A percentile compares a stretch with the other conserved stretches of the same genome.
phyloP scores from a whole-genome alignment of 1,140 invertebrate species.

The Amphibalanus amphitrite region DNA sequence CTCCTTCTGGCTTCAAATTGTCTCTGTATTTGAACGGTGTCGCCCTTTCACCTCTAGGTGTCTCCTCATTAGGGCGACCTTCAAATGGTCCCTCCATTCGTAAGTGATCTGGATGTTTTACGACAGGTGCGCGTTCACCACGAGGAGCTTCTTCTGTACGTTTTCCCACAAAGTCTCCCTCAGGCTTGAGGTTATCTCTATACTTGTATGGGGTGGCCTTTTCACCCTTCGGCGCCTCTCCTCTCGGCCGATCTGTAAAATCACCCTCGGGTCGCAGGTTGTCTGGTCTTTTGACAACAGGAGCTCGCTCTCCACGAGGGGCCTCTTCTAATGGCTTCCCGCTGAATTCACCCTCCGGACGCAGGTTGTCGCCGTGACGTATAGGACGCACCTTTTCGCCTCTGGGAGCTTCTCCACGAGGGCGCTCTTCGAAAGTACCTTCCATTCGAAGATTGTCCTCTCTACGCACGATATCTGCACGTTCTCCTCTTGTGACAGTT shows the following conservation, averaged over 20 bases:
- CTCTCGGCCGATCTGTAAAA: constrained; percentile 3
- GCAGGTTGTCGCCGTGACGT: constrained; percentile 4
- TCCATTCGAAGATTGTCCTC: constrained; percentile 38
- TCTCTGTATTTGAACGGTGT: constrained; percentile 25
- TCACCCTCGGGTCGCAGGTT: constrained; percentile 17
- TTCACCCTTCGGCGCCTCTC: background rate
- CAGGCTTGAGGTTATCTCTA: constrained; percentile 9
- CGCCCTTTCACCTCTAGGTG: constrained; percentile 24
- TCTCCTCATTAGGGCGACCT: no score
- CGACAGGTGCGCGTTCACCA: constrained; percentile 25
- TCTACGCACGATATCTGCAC: constrained; percentile 23
- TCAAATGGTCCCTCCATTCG: constrained; percentile 28
- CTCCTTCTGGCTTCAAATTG: background rate
- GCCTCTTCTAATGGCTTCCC: background rate
- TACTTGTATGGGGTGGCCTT: constrained; percentile 6
- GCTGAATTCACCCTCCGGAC: constrained; percentile 4
- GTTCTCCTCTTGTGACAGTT: constrained; percentile 9
- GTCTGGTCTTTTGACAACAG: constrained; percentile 25
- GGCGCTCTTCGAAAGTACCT: constrained; percentile 23
- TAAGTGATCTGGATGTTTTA: constrained; percentile 26
- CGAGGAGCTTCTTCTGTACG: background rate
- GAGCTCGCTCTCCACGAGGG: constrained; percentile 24
- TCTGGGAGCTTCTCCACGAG: background rate
- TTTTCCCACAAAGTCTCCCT: constrained; percentile 6
- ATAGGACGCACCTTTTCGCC: background rate